Percentiles rank a stretch among this genome's conserved stretches.
These are phyloP conservation scores for Chloroceryle inda DNA, from an alignment of 2,797 vertebrate genomes.

Conservation along the genomic window DNA sequence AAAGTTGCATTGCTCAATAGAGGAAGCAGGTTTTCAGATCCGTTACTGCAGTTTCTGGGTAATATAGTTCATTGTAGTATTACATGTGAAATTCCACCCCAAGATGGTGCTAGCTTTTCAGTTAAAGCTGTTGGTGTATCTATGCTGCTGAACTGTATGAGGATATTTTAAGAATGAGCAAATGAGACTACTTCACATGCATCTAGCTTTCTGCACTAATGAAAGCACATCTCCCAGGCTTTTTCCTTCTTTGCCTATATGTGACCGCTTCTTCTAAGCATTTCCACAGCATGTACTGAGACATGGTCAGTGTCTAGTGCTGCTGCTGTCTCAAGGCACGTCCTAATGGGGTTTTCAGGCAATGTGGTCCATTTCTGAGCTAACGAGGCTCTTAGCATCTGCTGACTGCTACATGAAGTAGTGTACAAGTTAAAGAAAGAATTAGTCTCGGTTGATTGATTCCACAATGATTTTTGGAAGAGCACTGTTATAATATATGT, in stretches of 20 bases:
- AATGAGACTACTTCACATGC: background rate
- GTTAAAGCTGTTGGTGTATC: fast-evolving
- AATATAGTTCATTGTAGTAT: fast-evolving
- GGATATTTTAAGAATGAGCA: background rate
- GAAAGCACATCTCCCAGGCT: background rate
- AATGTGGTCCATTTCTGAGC: background rate
- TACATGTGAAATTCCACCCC: background rate
- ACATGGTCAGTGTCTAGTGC: fast-evolving
- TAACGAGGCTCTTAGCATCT: background rate
- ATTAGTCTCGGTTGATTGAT: background rate
- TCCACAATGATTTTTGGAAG: background rate
- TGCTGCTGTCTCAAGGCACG: background rate
- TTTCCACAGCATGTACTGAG: background rate
- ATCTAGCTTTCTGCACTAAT: background rate
- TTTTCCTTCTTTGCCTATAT: background rate
- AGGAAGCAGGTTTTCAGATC: background rate
- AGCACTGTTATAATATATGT: background rate
- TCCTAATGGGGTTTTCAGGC: background rate
- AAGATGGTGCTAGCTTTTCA: slow-evolving; percentile 16
- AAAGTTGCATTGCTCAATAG: background rate
- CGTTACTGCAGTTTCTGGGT: fast-evolving
- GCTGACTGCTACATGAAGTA: background rate
- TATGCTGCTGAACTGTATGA: background rate
- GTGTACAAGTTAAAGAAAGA: background rate
- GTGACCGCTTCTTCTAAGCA: background rate